Percentiles rank a stretch among this genome's conserved stretches.
phyloP scores from a whole-genome alignment of 2,888 invertebrate genomes.

The Dromius quadrimaculatus region DNA sequence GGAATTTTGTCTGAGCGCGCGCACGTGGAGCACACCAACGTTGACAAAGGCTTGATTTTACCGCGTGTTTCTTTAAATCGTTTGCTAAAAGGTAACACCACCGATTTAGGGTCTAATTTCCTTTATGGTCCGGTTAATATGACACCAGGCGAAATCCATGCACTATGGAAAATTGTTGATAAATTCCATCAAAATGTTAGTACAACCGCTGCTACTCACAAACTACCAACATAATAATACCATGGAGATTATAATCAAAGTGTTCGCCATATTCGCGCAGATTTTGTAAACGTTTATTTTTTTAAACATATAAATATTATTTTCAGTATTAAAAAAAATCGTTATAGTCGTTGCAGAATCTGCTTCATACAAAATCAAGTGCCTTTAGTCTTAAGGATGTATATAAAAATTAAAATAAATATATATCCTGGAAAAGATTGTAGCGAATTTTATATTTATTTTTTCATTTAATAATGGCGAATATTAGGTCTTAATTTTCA shows the following conservation, averaged over 20 bases:
- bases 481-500: constrained; percentile 28
- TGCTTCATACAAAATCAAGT: constrained; percentile 49
- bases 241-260: constrained; percentile 45
- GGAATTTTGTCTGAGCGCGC: constrained; percentile 72
- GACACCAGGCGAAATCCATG: constrained; percentile 66
- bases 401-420: constrained; percentile 7
- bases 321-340: constrained; percentile 43
- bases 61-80: constrained; percentile 58
- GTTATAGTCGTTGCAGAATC: constrained; percentile 49
- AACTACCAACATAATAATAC: constrained; percentile 23
- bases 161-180: constrained; percentile 67
- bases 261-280: constrained; percentile 51
- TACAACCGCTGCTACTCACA: background rate
- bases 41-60: constrained; percentile 66
- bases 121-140: constrained; percentile 72
- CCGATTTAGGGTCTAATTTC: constrained; percentile 63
- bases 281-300: constrained; percentile 50
- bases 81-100: constrained; percentile 47
- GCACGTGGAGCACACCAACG: constrained; percentile 70
- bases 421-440: constrained; percentile 34
- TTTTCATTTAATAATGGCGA: constrained; percentile 35
- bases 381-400: constrained; percentile 44
- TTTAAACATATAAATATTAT: constrained; percentile 46
- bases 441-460: constrained; percentile 38
- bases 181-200: constrained; percentile 19